phyloP scores from a whole-genome alignment of 2,888 invertebrate genomes.

The Auanema freiburgensis region DNA sequence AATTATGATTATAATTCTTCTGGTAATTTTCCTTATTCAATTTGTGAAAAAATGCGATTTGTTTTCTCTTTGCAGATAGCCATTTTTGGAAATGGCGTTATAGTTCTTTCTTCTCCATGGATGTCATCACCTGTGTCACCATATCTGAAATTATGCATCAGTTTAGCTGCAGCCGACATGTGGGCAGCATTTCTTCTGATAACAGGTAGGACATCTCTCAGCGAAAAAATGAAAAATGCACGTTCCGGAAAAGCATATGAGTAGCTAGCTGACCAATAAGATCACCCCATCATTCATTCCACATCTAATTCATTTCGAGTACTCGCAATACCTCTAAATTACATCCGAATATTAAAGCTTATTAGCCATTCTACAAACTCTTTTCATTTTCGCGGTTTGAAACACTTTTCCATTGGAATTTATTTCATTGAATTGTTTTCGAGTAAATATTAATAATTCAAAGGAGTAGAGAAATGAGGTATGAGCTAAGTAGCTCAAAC shows the following conservation, averaged over 20 bases:
- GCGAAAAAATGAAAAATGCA: not conserved
- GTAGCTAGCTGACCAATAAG: too few relatives aligned
- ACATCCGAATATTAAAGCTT: too few relatives aligned
- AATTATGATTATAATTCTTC: constrained; percentile 53
- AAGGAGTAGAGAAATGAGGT: too few relatives aligned
- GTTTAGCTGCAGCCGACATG: constrained; percentile 57
- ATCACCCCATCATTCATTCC: too few relatives aligned
- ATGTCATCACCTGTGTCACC: constrained; percentile 54
- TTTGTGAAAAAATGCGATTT: not conserved
- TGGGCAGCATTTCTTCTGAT: constrained; percentile 56
- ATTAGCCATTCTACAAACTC: too few relatives aligned
- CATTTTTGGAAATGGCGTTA: constrained; percentile 56
- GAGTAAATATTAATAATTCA: too few relatives aligned
- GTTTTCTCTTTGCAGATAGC: constrained; percentile 49
- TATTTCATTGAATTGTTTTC: too few relatives aligned
- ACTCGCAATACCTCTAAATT: too few relatives aligned
- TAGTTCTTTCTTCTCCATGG: constrained; percentile 53
- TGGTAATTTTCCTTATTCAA: constrained; percentile 33
- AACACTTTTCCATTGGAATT: too few relatives aligned
- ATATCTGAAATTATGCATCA: constrained; percentile 57
- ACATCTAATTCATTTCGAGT: too few relatives aligned
- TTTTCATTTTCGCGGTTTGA: too few relatives aligned
- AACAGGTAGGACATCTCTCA: constrained; percentile 31
- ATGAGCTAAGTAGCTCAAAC: too few relatives aligned
- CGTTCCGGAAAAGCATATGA: not conserved